phyloP scores from a whole-genome alignment of 2,113 vertebrate genomes.

The Ahaetulla prasina region DNA sequence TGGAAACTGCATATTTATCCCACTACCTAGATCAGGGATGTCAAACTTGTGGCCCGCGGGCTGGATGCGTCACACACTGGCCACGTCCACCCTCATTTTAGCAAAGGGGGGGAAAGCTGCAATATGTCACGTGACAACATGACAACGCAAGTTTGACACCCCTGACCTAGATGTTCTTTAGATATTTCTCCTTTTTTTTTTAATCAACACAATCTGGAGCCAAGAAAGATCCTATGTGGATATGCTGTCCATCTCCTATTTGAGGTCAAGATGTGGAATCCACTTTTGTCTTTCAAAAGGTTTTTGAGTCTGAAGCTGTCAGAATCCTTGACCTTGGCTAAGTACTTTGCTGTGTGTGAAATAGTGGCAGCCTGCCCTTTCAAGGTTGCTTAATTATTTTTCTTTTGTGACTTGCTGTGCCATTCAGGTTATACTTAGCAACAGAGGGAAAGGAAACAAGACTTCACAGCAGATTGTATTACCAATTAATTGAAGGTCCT shows the following conservation, averaged over 20 bases:
- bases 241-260: background rate
- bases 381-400: slow-evolving; percentile 25
- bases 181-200: background rate
- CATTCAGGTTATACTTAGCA: slow-evolving; percentile 62
- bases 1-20: background rate
- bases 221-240: background rate
- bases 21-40: background rate
- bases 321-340: background rate
- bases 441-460: slow-evolving; percentile 57
- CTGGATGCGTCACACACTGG: too few relatives aligned
- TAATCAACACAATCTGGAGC: background rate
- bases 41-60: too few relatives aligned
- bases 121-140: too few relatives aligned
- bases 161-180: too few relatives aligned
- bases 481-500: slow-evolving; percentile 62
- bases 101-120: too few relatives aligned
- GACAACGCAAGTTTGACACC: too few relatives aligned
- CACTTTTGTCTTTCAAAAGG: background rate
- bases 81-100: too few relatives aligned
- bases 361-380: slow-evolving; percentile 9
- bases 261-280: background rate
- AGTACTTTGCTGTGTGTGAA: background rate
- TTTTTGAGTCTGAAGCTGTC: background rate
- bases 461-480: slow-evolving; percentile 60
- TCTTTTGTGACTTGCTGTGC: slow-evolving; percentile 36